These are phyloP conservation scores for Siniperca scherzeri DNA, from an alignment of 2,797 vertebrate genomes.

Conservation along the genomic window DNA sequence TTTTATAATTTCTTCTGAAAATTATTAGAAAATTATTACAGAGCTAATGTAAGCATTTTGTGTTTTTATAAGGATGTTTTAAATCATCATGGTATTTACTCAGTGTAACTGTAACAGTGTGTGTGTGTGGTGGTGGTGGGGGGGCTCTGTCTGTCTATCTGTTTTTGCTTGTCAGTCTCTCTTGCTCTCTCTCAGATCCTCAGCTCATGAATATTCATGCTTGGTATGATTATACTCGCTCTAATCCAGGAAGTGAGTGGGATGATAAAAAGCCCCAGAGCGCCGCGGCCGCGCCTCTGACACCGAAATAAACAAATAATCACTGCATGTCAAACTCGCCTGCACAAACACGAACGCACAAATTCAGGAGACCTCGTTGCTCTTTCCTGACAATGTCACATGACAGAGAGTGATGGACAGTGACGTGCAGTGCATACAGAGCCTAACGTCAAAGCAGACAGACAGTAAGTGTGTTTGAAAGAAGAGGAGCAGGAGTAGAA, in stretches of 20 bases:
- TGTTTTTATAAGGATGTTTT: neutral
- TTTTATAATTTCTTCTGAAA: neutral
- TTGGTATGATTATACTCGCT: conserved; percentile 57
- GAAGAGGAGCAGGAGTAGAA: conserved; percentile 24
- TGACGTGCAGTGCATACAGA: conserved; percentile 2
- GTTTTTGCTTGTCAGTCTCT: conserved; percentile 52
- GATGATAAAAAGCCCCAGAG: conserved; percentile 65
- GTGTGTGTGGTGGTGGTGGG: neutral
- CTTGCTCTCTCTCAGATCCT: conserved; percentile 50
- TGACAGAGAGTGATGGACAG: conserved; percentile 22
- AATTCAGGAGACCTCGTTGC: conserved; percentile 1
- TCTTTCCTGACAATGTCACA: neutral
- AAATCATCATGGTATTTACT: neutral
- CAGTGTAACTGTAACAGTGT: conserved; percentile 17
- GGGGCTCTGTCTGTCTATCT: conserved; percentile 32
- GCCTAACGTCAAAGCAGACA: conserved; percentile 19
- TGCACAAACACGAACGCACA: conserved; percentile 17
- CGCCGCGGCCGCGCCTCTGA: conserved; percentile 12
- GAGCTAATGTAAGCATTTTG: neutral
- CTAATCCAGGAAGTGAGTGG: conserved; percentile 75
- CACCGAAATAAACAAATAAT: conserved; percentile 68
- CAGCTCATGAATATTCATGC: conserved; percentile 70
- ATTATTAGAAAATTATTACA: too few relatives aligned
- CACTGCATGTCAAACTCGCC: conserved; percentile 33
- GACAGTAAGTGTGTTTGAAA: conserved; percentile 37